phyloP scores from a whole-genome alignment of 2,797 vertebrate species.

The Remorina albescens region DNA sequence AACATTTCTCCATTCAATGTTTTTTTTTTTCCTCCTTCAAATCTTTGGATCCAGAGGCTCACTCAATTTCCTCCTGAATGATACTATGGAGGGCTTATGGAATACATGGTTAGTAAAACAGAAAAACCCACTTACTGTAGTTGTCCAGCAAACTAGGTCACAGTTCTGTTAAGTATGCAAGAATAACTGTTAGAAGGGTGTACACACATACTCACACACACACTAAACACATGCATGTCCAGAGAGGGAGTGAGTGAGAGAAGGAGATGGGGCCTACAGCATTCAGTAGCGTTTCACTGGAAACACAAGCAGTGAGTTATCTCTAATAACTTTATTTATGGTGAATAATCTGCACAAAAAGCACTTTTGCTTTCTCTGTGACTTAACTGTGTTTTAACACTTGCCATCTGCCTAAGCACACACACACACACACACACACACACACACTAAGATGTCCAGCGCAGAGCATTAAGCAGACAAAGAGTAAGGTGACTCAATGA shows the following conservation, averaged over 20 bases:
- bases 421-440: constrained; percentile 12
- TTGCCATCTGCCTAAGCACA: neutral
- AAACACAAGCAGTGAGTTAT: constrained; percentile 75
- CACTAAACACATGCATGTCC: constrained; percentile 51
- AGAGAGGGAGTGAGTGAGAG: constrained; percentile 47
- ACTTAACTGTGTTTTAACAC: constrained; percentile 38
- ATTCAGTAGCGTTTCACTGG: constrained; percentile 55
- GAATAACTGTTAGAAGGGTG: constrained; percentile 77
- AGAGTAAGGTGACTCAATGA: neutral
- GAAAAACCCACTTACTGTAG: constrained; percentile 84
- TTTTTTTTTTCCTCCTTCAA: constrained; percentile 34
- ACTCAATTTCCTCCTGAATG: constrained; percentile 57
- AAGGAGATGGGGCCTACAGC: constrained; percentile 60
- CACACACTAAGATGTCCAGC: constrained; percentile 12
- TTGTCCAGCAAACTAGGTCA: constrained; percentile 85
- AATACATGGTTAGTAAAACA: constrained; percentile 75
- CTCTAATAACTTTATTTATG: constrained; percentile 75
- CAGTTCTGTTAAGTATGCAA: constrained; percentile 85
- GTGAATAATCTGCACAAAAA: constrained; percentile 59
- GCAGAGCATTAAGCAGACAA: neutral
- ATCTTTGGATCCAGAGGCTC: constrained; percentile 48
- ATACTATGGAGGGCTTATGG: constrained; percentile 51
- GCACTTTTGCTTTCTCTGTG: constrained; percentile 11
- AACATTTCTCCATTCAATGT: constrained; percentile 59
- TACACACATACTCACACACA: constrained; percentile 28